Base-by-base conservation (phyloP, 30 jellyfish, hydroid and myxozoan species). In the Aurelia sp. region DNA sequence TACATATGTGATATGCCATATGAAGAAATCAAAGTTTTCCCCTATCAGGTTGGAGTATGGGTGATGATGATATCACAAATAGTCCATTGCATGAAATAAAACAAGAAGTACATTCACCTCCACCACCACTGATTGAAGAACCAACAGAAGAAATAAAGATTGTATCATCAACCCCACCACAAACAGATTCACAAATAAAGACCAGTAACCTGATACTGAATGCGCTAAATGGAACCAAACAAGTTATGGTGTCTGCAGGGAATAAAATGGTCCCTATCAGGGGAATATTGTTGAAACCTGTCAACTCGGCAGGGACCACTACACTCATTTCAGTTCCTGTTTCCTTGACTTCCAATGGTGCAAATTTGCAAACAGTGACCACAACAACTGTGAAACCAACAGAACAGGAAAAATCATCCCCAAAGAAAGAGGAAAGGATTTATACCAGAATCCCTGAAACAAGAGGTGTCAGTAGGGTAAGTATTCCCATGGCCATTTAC, bases 401-500 rank as follows among this genome's bases (percentile, higher is more conserved):
- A 15, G 85, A 69, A 33, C 30, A 84, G 21, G 76, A 84, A 35
- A 72, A 84, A 72, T 68, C 93, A 9, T 8, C 57, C 24, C 73
- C 41, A 33, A 73, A 84, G 13, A 63, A 2, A 9, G 60, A 55
- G 4, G 88, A 78, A 17, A 60, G 20, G 19, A 55, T 57, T 15
- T 13, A 30, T 47, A 44, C 47, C 27, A 72, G 59, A 16, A 77
- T 31, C 15, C 17, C 67, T 16, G 93, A 74, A 44, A 69, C 98
- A 47, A 76, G 59, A 40, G 96, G 96, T 13, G 93, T 83, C n/a
- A 91, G 96, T 65, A 85, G 77, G 96, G 98, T 91, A 41, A 9
- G 87, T 47, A 24, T 27, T 58, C 31, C 8, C 8, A 40, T 44
- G 55, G 13, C 13, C 0, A 15, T 6, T 1, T 44, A 44, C 55